phyloP scores from a whole-genome alignment of 2,797 vertebrate genomes.

The Moxostoma hubbsi region DNA sequence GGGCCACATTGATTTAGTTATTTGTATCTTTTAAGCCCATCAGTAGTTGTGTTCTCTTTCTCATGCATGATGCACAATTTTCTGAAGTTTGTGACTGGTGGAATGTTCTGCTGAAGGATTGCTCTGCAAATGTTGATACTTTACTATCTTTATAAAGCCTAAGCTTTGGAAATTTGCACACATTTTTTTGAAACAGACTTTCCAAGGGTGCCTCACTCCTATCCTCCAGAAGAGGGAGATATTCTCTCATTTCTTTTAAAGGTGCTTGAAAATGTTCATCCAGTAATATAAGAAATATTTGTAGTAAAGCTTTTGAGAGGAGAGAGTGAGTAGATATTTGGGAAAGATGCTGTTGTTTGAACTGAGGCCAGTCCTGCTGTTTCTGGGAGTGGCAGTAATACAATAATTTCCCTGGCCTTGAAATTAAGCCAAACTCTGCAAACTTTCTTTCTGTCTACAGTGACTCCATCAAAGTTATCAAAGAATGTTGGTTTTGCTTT shows the following conservation, averaged over 20 bases:
- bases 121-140: too few species aligned
- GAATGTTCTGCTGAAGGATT: too few species aligned
- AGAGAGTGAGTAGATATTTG: slow-evolving; percentile 10
- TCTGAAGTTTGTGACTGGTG: too few species aligned
- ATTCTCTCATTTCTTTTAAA: slow-evolving; percentile 68
- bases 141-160: too few species aligned
- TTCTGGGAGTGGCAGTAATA: slow-evolving; percentile 29
- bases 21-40: too few species aligned
- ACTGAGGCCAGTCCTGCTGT: slow-evolving; percentile 22
- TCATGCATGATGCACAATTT: too few species aligned
- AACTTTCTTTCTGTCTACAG: not conserved
- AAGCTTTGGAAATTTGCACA: not conserved
- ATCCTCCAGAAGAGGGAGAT: slow-evolving; percentile 79
- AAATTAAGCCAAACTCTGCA: slow-evolving; percentile 31
- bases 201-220: slow-evolving; percentile 35
- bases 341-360: slow-evolving; percentile 30
- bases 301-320: not conserved
- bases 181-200: not conserved
- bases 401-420: slow-evolving; percentile 33
- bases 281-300: not conserved
- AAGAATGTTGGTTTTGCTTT: too few species aligned
- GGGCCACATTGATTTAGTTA: too few species aligned
- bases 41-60: too few species aligned
- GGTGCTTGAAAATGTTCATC: not conserved
- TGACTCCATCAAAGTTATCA: too few species aligned